Conservation (phyloP, 2,797 vertebrate species). For the Sebastes cheni region DNA sequence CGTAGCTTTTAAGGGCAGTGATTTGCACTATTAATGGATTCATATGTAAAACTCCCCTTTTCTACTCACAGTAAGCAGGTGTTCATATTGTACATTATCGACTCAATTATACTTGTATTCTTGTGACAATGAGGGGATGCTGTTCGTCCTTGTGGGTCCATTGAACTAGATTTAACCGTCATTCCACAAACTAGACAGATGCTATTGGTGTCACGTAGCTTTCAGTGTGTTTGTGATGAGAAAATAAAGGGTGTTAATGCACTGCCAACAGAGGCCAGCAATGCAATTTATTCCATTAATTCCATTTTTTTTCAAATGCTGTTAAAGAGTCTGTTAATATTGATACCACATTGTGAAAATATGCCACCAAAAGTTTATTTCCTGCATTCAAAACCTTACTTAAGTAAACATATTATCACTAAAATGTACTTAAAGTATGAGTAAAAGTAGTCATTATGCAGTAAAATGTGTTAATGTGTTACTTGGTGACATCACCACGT, state of each 20-base stretch:
- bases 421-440: neutral
- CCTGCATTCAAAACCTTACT: neutral
- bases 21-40: neutral
- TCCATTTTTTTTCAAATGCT: neutral
- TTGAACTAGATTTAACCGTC: neutral
- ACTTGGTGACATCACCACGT: too few species aligned
- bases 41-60: neutral
- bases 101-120: neutral
- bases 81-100: neutral
- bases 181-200: neutral
- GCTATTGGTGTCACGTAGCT: neutral
- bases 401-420: neutral
- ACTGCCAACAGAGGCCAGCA: neutral
- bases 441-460: neutral
- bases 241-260: constrained; percentile 1
- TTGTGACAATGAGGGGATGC: neutral
- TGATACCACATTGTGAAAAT: neutral
- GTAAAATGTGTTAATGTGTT: too few species aligned
- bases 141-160: neutral
- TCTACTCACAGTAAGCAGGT: neutral
- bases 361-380: neutral
- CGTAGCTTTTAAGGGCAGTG: neutral
- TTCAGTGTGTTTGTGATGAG: neutral
- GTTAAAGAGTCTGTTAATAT: neutral
- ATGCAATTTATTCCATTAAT: neutral